Conservation (phyloP, 2,113 vertebrate species). For the Leucopsar rothschildi region DNA sequence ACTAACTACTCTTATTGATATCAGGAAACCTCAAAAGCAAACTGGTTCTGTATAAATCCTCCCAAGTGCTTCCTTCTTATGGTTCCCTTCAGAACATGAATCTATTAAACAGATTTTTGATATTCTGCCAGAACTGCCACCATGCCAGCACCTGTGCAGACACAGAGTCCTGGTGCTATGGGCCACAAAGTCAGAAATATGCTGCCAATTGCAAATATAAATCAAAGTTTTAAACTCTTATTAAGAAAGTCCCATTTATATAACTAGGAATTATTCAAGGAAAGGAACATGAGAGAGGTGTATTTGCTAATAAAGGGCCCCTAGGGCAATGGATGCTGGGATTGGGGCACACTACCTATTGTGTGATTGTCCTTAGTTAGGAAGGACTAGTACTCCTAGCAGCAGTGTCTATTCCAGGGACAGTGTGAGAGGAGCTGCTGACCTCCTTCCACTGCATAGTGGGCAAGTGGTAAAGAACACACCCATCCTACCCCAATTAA, state of each 20-base stretch:
- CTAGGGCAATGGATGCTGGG: background rate
- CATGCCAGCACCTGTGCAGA: background rate
- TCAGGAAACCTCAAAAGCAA: background rate
- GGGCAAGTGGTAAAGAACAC: background rate
- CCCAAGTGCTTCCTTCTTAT: background rate
- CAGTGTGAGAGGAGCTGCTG: background rate
- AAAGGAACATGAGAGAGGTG: background rate
- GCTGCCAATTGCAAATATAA: slow-evolving; percentile 29
- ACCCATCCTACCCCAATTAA: background rate
- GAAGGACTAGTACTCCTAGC: background rate
- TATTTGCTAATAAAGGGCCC: background rate
- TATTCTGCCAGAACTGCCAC: slow-evolving; percentile 7
- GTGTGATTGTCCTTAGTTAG: background rate
- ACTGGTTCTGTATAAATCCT: background rate
- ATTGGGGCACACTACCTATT: background rate
- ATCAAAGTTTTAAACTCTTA: slow-evolving; percentile 43
- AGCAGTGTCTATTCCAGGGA: background rate
- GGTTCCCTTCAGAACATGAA: slow-evolving; percentile 35
- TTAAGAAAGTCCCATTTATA: background rate
- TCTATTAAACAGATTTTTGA: background rate
- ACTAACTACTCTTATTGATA: background rate
- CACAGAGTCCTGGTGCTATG: background rate
- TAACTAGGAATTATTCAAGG: background rate
- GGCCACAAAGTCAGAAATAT: background rate
- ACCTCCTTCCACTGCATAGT: background rate